These are phyloP conservation scores for Myrmophylax atrothorax DNA, from an alignment of 2,113 vertebrate genomes.

Conservation along the genomic window DNA sequence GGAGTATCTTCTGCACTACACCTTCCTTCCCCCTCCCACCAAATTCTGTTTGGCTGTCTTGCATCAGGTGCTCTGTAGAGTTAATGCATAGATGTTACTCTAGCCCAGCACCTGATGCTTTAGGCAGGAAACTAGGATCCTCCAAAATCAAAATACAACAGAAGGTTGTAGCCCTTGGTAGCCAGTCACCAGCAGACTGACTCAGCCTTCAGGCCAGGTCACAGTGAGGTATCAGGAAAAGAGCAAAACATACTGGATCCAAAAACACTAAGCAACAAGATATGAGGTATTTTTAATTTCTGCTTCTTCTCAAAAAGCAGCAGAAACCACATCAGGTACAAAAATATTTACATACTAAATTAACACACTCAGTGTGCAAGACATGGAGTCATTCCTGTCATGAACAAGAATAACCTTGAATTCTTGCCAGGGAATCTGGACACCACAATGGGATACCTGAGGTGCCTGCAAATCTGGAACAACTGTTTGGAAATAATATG, in stretches of 20 bases:
- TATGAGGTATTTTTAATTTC: background rate
- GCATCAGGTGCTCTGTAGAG: background rate
- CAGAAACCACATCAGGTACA: background rate
- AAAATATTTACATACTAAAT: slow-evolving; percentile 10
- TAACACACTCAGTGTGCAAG: slow-evolving; percentile 25
- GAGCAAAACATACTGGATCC: background rate
- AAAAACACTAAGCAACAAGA: background rate
- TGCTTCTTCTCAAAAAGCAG: background rate
- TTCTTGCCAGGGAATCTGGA: slow-evolving; percentile 35
- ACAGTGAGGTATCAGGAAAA: slow-evolving; percentile 5
- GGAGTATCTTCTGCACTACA: background rate
- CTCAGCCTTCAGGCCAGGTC: slow-evolving; percentile 25
- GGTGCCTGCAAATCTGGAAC: slow-evolving; percentile 10
- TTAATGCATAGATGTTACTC: background rate
- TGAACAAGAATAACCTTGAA: background rate
- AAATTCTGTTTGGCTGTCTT: background rate
- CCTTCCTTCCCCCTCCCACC: fast-evolving
- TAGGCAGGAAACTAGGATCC: background rate
- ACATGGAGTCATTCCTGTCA: slow-evolving; percentile 38
- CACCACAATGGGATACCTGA: background rate
- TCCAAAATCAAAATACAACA: background rate
- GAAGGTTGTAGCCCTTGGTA: background rate
- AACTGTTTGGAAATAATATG: background rate
- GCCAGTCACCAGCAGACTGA: background rate
- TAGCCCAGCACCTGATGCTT: background rate